A percentile compares a stretch with the other conserved stretches of the same genome.
These are phyloP conservation scores for Aythya fuligula DNA, from an alignment of 2,797 vertebrate species.

Conservation along the genomic window DNA sequence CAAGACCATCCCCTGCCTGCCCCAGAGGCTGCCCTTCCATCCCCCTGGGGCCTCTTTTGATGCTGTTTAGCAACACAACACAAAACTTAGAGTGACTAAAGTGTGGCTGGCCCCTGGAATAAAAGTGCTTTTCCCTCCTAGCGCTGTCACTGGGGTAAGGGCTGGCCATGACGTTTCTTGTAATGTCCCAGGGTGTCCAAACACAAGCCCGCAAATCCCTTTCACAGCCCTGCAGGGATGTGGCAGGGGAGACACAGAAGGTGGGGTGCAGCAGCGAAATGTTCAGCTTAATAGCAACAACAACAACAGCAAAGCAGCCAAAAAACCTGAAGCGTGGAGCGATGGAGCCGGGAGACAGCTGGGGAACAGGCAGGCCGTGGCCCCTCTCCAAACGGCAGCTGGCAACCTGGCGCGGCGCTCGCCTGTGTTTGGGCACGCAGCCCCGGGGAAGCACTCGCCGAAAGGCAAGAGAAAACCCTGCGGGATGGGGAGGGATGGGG, in stretches of 20 bases:
- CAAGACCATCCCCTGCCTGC: neutral
- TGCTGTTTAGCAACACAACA: neutral
- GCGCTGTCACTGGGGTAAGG: constrained; percentile 6
- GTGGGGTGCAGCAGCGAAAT: neutral
- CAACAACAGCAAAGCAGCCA: neutral
- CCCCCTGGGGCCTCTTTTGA: neutral
- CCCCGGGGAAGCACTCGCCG: neutral
- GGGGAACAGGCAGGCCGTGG: constrained; percentile 28
- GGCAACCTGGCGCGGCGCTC: neutral
- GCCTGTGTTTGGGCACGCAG: neutral
- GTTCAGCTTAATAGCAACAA: constrained; percentile 18
- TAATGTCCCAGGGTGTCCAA: neutral
- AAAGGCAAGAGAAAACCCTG: neutral
- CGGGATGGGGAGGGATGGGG: neutral
- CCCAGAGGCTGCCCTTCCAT: neutral
- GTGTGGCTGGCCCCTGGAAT: neutral
- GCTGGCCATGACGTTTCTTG: neutral
- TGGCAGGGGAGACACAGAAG: neutral
- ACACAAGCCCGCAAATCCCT: fast-evolving
- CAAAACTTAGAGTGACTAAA: constrained; percentile 6
- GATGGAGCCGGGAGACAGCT: constrained; percentile 25
- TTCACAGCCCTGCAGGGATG: neutral
- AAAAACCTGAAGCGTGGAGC: constrained; percentile 25
- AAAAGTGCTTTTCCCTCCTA: neutral
- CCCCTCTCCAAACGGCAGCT: constrained; percentile 49